Evolutionary conservation across 2,888 invertebrate genomes (phyloP), one percentile per base, ranked within the genome.

Genomic region (Thera britannica): DNA sequence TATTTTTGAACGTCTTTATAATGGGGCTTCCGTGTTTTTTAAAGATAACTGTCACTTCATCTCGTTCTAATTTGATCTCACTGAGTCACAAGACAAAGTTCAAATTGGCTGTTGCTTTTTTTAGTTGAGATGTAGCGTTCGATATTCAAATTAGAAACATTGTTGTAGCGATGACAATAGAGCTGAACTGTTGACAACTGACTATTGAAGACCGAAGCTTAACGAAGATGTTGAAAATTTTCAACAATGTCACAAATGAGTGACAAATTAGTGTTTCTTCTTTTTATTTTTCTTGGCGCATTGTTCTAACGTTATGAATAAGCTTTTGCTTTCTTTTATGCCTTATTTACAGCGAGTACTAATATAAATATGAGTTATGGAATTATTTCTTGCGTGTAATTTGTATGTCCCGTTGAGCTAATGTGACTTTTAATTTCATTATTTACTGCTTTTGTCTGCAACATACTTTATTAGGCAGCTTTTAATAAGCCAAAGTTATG

Each of bases 371-470:
- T 90, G 88, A 90, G 78, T 80, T 87, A 89, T 82, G 80, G 74
- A 79, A 82, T 84, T 86, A 86, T 87, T 83, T 86, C 82, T 80
- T 80, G 80, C 77, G 80, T 79, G 83, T 87, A 85, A 90, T 89
- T 85, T 83, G 84, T 79, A 76, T 71, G 83, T 77, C 80, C 75
- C 75, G 76, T 75, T 83, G 86, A 84, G 77, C 83, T 83, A 85
- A 85, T 82, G 83, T 77, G 83, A 84, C 83, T 84, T 85, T 83
- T 83, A 87, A 85, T 85, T 84, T 85, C 79, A 82, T 84, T 80
- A 89, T 90, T 89, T 88, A 90, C 85, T 84, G 88, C 85, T 86
- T 89, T 90, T 90, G 89, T 90, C 81, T 79, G 69, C 72, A 66
- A 52, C 12, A 66, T 70, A 62, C 70, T 72, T 72, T 74, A 75